These are phyloP conservation scores for Sylvia atricapilla DNA, from an alignment of 2,113 vertebrate species.

Conservation along the genomic window DNA sequence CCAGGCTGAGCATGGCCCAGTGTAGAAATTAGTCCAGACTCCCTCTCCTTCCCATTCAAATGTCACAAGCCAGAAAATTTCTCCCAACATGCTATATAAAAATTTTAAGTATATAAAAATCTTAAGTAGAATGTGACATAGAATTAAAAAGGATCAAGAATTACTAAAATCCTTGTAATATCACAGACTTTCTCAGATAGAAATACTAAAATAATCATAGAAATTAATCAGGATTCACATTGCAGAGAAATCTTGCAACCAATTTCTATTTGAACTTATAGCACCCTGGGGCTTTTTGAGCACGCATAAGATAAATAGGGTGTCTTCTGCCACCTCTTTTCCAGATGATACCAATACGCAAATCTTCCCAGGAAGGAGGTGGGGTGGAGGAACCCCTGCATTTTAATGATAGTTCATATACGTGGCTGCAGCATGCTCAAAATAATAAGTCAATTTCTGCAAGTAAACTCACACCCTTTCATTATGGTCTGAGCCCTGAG, in stretches of 20 bases:
- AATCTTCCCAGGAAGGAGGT: neutral
- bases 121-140: neutral
- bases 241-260: neutral
- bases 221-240: rapidly evolving
- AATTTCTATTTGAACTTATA: neutral
- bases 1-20: neutral
- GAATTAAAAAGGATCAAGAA: neutral
- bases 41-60: neutral
- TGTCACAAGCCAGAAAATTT: neutral
- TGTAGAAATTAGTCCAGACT: neutral
- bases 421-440: neutral
- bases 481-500: neutral
- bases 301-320: neutral
- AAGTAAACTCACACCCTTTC: neutral
- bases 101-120: neutral
- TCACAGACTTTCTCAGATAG: neutral
- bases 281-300: neutral
- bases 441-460: neutral
- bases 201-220: neutral
- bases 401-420: neutral
- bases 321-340: neutral
- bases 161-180: neutral
- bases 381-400: neutral
- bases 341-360: neutral
- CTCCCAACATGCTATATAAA: neutral